Evolutionary conservation across 53 echinoderm and acorn worm species (phyloP).

Genomic region (Hippasteria phrygiana): DNA sequence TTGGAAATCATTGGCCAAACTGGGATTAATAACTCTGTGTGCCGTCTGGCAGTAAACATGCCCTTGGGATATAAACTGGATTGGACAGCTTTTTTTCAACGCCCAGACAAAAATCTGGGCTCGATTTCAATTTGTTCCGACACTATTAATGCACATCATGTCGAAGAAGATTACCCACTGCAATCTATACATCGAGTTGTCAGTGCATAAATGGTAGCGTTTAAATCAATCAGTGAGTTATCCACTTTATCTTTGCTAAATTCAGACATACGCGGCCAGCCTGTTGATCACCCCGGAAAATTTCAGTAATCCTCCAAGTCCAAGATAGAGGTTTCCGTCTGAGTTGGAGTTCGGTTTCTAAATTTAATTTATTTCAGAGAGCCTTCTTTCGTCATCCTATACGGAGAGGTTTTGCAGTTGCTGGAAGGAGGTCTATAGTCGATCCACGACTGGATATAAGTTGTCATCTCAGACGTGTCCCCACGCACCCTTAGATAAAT

Average conservation of each 20-base stretch:
- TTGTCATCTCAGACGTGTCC: not conserved
- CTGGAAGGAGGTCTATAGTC: constrained; percentile 1
- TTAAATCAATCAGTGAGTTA: not conserved
- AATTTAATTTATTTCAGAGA: constrained; percentile 17
- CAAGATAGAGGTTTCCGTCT: not conserved
- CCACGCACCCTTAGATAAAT: not conserved
- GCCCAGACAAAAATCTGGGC: not conserved
- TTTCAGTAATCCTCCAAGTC: not conserved
- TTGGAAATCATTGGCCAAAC: too few relatives aligned
- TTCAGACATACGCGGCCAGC: not conserved
- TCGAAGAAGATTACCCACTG: too few relatives aligned
- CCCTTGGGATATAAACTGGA: too few relatives aligned
- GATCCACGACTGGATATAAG: not conserved
- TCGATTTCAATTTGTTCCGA: too few relatives aligned
- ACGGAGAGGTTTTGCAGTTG: not conserved
- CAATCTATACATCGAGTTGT: too few relatives aligned
- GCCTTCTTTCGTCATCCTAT: not conserved
- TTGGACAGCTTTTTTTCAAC: not conserved
- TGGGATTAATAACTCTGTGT: too few relatives aligned
- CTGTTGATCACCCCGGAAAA: not conserved
- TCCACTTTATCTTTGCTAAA: not conserved
- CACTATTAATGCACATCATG: too few relatives aligned
- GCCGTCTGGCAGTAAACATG: too few relatives aligned
- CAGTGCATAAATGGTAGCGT: not conserved
- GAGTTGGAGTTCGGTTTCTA: not conserved